phyloP scores from a whole-genome alignment of 2,797 vertebrate genomes.

The Phaenicophaeus curvirostris region DNA sequence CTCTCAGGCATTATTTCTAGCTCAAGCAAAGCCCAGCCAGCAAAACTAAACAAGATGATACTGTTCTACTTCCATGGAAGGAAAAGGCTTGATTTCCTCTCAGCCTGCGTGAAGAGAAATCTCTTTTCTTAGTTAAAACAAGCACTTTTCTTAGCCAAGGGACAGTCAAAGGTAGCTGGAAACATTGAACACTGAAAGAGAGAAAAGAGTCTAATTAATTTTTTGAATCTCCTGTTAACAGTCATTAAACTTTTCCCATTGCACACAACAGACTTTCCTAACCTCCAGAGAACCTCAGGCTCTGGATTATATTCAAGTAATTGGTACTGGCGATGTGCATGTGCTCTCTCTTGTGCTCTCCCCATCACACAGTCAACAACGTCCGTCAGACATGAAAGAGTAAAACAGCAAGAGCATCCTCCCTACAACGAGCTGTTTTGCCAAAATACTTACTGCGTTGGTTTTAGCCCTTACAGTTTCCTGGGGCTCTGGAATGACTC shows the following conservation, averaged over 20 bases:
- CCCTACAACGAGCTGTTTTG: not conserved
- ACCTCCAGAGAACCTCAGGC: accelerated
- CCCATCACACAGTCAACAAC: not conserved
- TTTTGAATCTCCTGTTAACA: not conserved
- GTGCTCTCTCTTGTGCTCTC: not conserved
- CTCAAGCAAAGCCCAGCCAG: not conserved
- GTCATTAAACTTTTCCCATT: not conserved
- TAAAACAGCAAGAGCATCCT: not conserved
- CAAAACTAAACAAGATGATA: not conserved
- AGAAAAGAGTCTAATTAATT: not conserved
- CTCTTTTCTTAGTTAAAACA: not conserved
- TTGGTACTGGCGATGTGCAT: not conserved
- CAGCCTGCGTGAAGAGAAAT: not conserved
- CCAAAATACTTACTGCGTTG: not conserved
- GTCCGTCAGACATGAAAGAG: not conserved
- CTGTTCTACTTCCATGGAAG: not conserved
- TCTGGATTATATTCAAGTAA: not conserved
- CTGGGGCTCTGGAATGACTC: not conserved
- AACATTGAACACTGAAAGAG: not conserved
- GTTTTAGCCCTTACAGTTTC: not conserved
- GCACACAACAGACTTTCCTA: not conserved
- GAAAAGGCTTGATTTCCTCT: not conserved
- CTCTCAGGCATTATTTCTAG: not conserved
- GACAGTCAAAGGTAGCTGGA: not conserved
- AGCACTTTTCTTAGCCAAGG: not conserved